Percentiles rank a stretch among this genome's conserved stretches.
phyloP scores from a whole-genome alignment of 1,140 invertebrate species.

The Lordiphosa stackelbergi region DNA sequence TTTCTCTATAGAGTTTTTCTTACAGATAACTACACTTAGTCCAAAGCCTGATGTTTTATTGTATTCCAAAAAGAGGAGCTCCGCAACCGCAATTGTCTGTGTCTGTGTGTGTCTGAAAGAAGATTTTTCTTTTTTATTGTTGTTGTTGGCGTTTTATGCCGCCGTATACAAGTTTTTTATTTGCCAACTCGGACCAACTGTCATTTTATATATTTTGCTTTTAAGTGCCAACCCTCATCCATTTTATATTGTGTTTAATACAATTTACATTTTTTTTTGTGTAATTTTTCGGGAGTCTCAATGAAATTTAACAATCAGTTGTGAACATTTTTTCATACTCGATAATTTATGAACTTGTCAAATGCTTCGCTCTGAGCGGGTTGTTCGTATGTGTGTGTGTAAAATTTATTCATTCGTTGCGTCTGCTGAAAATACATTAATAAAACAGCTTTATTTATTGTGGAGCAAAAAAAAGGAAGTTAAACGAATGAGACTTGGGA shows the following conservation, averaged over 20 bases:
- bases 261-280: constrained; percentile 16
- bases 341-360: constrained; percentile 51
- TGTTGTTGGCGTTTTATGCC: too few species aligned
- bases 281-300: background rate
- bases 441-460: constrained; percentile 20
- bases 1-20: too few species aligned
- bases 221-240: too few species aligned
- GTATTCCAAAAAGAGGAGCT: too few species aligned
- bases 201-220: too few species aligned
- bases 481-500: constrained; percentile 1
- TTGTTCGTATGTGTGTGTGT: constrained; percentile 5
- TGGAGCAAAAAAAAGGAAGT: background rate
- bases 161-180: too few species aligned
- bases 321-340: constrained; percentile 5
- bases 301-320: constrained; percentile 23
- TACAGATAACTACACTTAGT: too few species aligned
- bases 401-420: constrained; percentile 33
- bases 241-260: constrained; percentile 40
- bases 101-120: too few species aligned
- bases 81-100: too few species aligned
- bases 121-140: too few species aligned
- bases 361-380: constrained; percentile 17
- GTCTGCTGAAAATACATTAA: constrained; percentile 26
- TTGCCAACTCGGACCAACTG: too few species aligned
- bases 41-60: too few species aligned